Percentiles rank a stretch among this genome's conserved stretches.
Evolutionary conservation across 2,113 vertebrate species (phyloP).

Genomic region (Stomatorhinus ivindoensis): DNA sequence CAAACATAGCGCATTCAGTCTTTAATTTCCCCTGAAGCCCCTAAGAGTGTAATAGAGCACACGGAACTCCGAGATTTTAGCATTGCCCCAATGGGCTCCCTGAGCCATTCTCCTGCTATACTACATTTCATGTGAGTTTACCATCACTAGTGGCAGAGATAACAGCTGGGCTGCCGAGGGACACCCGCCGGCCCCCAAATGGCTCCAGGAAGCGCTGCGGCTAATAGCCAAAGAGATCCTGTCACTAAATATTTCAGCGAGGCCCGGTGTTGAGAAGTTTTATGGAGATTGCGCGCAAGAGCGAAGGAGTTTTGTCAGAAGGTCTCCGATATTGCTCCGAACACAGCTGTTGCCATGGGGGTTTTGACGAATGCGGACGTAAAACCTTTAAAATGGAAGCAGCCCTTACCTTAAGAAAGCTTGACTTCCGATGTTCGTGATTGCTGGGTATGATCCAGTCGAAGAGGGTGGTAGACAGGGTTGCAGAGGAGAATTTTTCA

Average conservation of each 20-base stretch:
- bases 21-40: constrained; percentile 37
- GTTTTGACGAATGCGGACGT: constrained; percentile 7
- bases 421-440: constrained; percentile 17
- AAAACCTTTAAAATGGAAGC: constrained; percentile 2
- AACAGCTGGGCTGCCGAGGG: constrained; percentile 32
- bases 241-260: constrained; percentile 48
- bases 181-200: background rate
- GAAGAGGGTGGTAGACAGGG: background rate
- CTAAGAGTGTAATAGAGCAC: constrained; percentile 40
- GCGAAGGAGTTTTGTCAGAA: constrained; percentile 7
- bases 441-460: background rate
- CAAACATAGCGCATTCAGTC: constrained; percentile 34
- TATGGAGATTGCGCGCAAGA: constrained; percentile 33
- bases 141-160: constrained; percentile 37
- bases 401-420: constrained; percentile 20
- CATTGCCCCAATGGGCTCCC: constrained; percentile 25
- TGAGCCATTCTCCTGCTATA: constrained; percentile 33
- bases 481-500: background rate
- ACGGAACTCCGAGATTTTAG: constrained; percentile 39
- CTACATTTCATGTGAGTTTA: constrained; percentile 43
- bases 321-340: constrained; percentile 26
- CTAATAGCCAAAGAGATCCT: constrained; percentile 55
- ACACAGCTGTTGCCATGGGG: background rate
- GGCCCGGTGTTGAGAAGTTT: constrained; percentile 42
- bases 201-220: constrained; percentile 38